Base-by-base conservation (phyloP, 2,888 invertebrate species). In the Quadriops clusia region DNA sequence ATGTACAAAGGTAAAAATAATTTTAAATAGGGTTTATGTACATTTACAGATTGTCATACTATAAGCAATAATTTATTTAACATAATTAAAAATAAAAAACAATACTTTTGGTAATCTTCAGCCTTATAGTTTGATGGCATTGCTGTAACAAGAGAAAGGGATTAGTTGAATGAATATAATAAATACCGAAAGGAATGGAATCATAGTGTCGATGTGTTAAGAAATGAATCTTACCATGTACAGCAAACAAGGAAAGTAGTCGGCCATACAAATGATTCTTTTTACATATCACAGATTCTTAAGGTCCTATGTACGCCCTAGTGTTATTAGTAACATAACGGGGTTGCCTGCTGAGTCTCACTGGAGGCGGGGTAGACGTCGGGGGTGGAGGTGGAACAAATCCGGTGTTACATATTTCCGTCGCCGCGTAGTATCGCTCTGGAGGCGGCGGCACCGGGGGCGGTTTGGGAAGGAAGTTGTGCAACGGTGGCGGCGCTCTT, bases 341-440 rank as follows among this genome's bases (percentile, higher is more conserved):
- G 7, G 66, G 64, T 36, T 62, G 64, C 34, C 65, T 58, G 20
- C 63, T 61, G 25, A 58, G 44, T 39, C 57, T 48, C 20, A 54
- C 54, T 1, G 67, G 63, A 6, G 66, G 64, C 18, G 60, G 58
- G 5, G 57, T 58, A 11, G 55, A 52, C 24, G 57, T 36, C 20
- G 58, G 61, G 6, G 59, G 60, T 21, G 61, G 58, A 9, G 60
- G 61, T 29, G 56, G 56, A 14, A 59, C 51, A 39, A 59, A 56
- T 28, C 54, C 53, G 28, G 53, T 49, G 50, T 69, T 68, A 51
- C 68, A 67, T 47, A 78, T 74, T 59, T 77, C 75, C 39, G 76
- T 73, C 45, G 77, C 74, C 42, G 77, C 77, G 61, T 77, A 78
- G 62, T 77, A 77, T 58, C 74, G 70, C 59, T 77, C 76, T 39